Conservation (phyloP, 2,113 vertebrate genomes). For the Scartelaos histophorus region DNA sequence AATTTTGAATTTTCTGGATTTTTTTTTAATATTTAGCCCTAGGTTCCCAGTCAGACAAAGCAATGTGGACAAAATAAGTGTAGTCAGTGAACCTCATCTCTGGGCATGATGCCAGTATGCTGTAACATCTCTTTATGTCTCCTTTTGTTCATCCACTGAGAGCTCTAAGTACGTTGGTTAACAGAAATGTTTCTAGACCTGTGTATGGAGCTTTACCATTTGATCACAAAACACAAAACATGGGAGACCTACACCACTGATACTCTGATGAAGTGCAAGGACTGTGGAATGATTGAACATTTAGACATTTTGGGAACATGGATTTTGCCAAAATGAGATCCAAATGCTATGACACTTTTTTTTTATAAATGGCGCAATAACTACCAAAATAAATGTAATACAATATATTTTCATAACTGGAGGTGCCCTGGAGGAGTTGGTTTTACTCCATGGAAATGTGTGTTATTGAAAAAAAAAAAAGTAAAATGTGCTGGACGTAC, state of each 20-base stretch:
- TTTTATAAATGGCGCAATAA: background rate
- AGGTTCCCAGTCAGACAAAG: background rate
- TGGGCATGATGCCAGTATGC: constrained; percentile 22
- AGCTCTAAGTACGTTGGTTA: constrained; percentile 34
- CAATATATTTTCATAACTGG: background rate
- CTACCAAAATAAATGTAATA: background rate
- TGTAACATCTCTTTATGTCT: constrained; percentile 37
- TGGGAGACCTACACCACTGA: background rate
- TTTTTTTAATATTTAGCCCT: background rate
- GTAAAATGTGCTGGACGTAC: no score
- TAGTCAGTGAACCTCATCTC: constrained; percentile 13
- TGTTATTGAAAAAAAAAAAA: background rate
- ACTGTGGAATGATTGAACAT: background rate
- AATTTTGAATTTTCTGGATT: background rate
- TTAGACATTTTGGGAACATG: background rate
- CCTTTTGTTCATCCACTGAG: constrained; percentile 28
- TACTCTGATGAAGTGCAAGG: background rate
- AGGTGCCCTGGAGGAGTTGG: background rate
- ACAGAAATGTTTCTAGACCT: constrained; percentile 24
- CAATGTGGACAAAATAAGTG: constrained; percentile 1
- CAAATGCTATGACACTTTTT: background rate
- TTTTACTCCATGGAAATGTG: background rate
- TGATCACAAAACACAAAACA: constrained; percentile 18
- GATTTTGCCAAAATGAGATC: background rate
- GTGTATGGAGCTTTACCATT: constrained; percentile 18